Base-by-base conservation (phyloP, 2,888 invertebrate species). In the Rapana venosa region DNA sequence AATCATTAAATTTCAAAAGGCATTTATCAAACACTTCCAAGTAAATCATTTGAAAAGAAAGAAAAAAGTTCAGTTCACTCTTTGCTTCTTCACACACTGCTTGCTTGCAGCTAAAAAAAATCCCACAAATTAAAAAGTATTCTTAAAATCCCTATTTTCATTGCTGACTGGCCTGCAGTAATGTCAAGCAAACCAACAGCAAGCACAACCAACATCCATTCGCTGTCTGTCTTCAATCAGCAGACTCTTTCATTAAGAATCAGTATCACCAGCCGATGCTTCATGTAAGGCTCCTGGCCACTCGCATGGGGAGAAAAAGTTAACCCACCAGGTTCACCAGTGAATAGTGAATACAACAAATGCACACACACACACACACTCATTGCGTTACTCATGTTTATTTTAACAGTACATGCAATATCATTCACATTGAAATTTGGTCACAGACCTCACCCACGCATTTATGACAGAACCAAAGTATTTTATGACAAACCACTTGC, bases 401-500 rank as follows among this genome's bases (percentile, higher is more conserved):
- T 83, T 58, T 58, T 22, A 35, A 32, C 15, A 79, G 47, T 58
- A 15, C 84, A 85, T 47, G 17, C n/a, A 47, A 85, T 22, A n/a
- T 58, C 86, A 32, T 86, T 35, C 86, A 86, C 61, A 35, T 86
- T 30, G 11, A 47, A 47, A 85, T 30, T 15, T 58, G 32, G 26
- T n/a, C 47, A 83, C 47, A 47, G 58, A 47, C n/a, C 20, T 47
- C 56, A 58, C 47, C 30, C 66, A 35, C 32, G 22, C 35, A 61
- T 86, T 17, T 6, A 66, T 22, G 22, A 86, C 58, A 86, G 66
- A 58, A 86, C 86, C 86, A 86, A 86, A 58, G 56, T 32, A 86
- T 86, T 86, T 26, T n/a, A 66, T 86, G 86, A 86, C 86, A 86
- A 86, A 86, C 61, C 17, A 11, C 17, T 85, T 58, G 84, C n/a